Conservation (phyloP, 2,113 vertebrate genomes). For the Cinclus cinclus region DNA sequence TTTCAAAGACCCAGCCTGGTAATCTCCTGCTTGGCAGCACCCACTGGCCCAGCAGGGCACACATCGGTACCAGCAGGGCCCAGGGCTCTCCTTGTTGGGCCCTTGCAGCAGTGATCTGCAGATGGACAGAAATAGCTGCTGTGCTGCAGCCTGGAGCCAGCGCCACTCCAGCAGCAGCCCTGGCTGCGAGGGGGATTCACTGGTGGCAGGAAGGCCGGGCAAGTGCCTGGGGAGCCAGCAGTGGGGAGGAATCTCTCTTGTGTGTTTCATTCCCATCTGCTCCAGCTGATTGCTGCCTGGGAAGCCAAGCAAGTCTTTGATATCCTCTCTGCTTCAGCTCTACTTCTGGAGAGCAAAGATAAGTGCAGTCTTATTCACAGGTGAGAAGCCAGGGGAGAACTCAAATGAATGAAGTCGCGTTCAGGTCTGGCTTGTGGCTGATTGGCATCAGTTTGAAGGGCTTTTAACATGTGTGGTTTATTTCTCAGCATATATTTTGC, state of each 20-base stretch:
- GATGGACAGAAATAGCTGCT: not conserved
- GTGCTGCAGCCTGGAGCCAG: accelerated
- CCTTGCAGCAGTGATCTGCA: not conserved
- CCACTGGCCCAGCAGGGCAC: accelerated
- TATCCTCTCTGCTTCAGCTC: not conserved
- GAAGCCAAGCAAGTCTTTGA: not conserved
- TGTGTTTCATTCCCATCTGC: not conserved
- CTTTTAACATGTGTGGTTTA: not conserved
- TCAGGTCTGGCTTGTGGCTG: not conserved
- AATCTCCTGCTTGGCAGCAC: not conserved
- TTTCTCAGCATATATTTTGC: not conserved
- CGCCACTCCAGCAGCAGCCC: not conserved
- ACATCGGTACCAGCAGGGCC: accelerated
- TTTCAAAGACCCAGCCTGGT: not conserved
- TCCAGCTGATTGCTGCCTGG: not conserved
- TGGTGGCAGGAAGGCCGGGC: accelerated
- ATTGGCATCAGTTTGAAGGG: not conserved
- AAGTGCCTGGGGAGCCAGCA: accelerated
- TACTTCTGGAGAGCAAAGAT: not conserved
- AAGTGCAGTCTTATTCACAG: not conserved
- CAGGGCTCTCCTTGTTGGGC: accelerated
- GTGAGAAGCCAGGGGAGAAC: not conserved
- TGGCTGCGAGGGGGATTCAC: accelerated
- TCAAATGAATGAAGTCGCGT: not conserved
- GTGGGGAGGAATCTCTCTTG: accelerated